Percentiles rank a stretch among this genome's conserved stretches.
Conservation (phyloP, 2,113 vertebrate genomes). For the Platycercus adscitus region DNA sequence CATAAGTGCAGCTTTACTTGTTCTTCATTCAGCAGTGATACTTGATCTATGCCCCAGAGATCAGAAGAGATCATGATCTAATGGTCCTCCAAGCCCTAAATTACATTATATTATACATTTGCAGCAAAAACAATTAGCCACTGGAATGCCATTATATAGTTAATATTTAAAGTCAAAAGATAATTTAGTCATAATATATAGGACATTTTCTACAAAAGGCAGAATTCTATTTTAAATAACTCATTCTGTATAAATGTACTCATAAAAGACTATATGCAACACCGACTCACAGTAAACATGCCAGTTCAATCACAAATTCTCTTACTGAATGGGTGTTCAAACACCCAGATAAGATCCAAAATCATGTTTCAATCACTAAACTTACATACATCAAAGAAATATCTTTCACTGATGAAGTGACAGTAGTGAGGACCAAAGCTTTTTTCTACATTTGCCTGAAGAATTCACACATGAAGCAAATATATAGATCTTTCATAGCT, state of each 20-base stretch:
- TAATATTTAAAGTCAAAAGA: not conserved
- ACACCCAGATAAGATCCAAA: not conserved
- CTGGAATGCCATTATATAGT: not conserved
- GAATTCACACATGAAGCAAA: not conserved
- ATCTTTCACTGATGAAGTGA: not conserved
- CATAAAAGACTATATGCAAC: not conserved
- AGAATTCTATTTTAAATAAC: slow-evolving; percentile 13
- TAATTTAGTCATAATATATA: not conserved
- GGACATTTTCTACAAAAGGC: not conserved
- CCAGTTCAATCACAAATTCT: not conserved
- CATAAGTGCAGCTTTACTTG: rapidly evolving
- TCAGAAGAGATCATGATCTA: not conserved
- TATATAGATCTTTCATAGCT: not conserved
- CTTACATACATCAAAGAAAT: rapidly evolving
- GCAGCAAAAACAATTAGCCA: not conserved
- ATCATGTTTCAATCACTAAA: not conserved
- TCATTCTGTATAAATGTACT: not conserved
- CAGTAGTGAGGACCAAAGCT: not conserved
- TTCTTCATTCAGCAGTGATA: not conserved
- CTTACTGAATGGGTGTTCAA: not conserved
- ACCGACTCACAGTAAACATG: not conserved
- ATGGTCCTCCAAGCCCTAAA: not conserved
- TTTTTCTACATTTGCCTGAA: not conserved
- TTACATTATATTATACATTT: not conserved
- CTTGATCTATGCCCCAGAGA: not conserved